Conservation (phyloP, 2,797 vertebrate genomes). For the Peromyscus attwateri region DNA sequence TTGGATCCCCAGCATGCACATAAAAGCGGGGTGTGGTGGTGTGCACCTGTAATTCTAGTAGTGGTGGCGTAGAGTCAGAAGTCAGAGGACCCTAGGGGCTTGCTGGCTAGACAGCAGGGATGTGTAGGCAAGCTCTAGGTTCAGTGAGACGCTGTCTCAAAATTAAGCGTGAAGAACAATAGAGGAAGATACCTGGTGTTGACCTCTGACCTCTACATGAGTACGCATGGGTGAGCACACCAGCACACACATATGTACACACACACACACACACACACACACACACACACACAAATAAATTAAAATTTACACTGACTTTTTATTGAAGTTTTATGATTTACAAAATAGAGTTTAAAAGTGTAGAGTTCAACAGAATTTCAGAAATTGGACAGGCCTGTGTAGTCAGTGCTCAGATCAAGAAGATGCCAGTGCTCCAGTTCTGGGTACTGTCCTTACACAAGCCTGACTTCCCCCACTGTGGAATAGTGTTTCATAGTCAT, state of each 20-base stretch:
- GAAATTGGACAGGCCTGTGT: background rate
- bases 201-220: background rate
- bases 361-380: background rate
- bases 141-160: background rate
- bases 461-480: background rate
- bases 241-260: background rate
- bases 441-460: background rate
- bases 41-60: background rate
- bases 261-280: background rate
- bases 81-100: background rate
- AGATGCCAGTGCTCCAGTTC: background rate
- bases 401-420: background rate
- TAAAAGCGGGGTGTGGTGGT: background rate
- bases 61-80: background rate
- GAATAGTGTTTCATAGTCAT: background rate
- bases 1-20: too few species aligned
- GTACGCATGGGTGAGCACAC: too few species aligned
- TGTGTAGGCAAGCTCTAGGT: background rate
- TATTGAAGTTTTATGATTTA: background rate
- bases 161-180: background rate
- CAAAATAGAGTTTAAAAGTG: constrained; percentile 7
- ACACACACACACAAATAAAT: background rate
- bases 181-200: background rate
- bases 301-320: constrained; percentile 1
- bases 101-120: too few species aligned